These are phyloP conservation scores for Gymnodraco acuticeps DNA, from an alignment of 2,797 vertebrate species.

Conservation along the genomic window DNA sequence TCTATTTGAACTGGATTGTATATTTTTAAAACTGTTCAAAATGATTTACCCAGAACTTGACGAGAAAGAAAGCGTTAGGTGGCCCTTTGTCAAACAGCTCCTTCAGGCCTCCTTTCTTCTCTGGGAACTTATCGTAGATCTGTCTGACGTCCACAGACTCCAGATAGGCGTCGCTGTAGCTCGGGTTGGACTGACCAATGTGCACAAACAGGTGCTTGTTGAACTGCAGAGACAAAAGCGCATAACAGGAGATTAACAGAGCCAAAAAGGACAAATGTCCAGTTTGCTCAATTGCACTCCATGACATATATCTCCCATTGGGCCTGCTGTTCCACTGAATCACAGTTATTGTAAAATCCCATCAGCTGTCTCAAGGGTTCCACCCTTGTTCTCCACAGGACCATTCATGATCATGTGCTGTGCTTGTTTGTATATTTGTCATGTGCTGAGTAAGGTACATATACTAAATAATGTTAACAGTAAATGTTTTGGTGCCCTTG, in stretches of 20 bases:
- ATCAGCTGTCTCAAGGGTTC: slow-evolving; percentile 41
- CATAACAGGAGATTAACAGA: slow-evolving; percentile 43
- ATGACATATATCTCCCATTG: slow-evolving; percentile 37
- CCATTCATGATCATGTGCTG: slow-evolving; percentile 20
- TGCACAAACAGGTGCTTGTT: slow-evolving; percentile 97
- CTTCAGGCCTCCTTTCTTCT: slow-evolving; percentile 96
- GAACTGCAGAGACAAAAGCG: slow-evolving; percentile 82
- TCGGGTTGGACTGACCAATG: slow-evolving; percentile 93
- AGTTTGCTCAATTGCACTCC: slow-evolving; percentile 20
- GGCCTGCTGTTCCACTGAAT: slow-evolving; percentile 23
- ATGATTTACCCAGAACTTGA: slow-evolving; percentile 96
- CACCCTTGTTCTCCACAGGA: slow-evolving; percentile 10
- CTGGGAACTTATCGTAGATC: slow-evolving; percentile 98
- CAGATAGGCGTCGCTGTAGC: slow-evolving; percentile 92
- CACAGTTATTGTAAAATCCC: slow-evolving; percentile 24
- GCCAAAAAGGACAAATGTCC: slow-evolving; percentile 51
- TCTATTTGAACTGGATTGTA: background rate
- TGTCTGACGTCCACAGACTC: slow-evolving; percentile 96
- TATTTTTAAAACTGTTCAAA: background rate
- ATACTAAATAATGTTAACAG: too few relatives aligned
- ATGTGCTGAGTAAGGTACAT: background rate
- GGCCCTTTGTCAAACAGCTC: slow-evolving; percentile 96
- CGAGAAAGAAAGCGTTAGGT: slow-evolving; percentile 93
- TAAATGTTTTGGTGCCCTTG: too few relatives aligned
- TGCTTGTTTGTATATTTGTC: background rate